Base-by-base conservation (phyloP, 2,797 vertebrate species). In the Enteromius treurensis region DNA sequence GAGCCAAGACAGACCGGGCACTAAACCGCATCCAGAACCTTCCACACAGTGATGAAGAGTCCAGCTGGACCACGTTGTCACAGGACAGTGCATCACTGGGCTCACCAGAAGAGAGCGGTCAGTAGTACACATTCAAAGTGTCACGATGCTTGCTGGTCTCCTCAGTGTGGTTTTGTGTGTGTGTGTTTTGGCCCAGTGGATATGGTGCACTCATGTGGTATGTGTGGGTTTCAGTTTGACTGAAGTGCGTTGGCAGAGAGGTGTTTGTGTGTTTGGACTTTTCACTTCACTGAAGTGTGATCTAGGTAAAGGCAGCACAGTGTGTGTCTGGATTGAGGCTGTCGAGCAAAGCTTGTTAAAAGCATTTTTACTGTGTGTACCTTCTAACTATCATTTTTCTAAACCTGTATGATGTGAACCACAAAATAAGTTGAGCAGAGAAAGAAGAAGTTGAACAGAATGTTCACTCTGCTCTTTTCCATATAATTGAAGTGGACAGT, bases 21-120 rank as follows among this genome's bases (percentile, higher is more conserved):
- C 94, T 99, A 67, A 98, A 98, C 82, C 96, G 97, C 77, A 99
- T 99, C 92, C 98, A 99, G 92, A 98, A 97, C 92, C 92, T 99
- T 89, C 98, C 96, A 3, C 97, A 96, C 0, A 99, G 98, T 0
- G 98, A 99, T 2, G 98, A 99, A 90, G 98, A 99, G 89, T 95
- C 97, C 83, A 99, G 98, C 91, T 99, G 98, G 98, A 98, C 98
- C 17, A 98, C 98, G 0, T 88, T 99, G 91, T 99, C 98, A 67
- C 97, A 99, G 87, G 98, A 98, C 91, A 99, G 98, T 0, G 96
- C 96, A 75, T 96, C 96, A 0, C 94, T 92, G 0, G 93, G 94
- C 90, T 97, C 97, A 0, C 96, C 97, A 0, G 97, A 97, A 1
- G 98, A 98, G 90, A 95, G 96, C 91, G 98, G 98, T 99, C 94